Conservation (phyloP, 2,888 invertebrate species). For the Polydrusus tereticollis region DNA sequence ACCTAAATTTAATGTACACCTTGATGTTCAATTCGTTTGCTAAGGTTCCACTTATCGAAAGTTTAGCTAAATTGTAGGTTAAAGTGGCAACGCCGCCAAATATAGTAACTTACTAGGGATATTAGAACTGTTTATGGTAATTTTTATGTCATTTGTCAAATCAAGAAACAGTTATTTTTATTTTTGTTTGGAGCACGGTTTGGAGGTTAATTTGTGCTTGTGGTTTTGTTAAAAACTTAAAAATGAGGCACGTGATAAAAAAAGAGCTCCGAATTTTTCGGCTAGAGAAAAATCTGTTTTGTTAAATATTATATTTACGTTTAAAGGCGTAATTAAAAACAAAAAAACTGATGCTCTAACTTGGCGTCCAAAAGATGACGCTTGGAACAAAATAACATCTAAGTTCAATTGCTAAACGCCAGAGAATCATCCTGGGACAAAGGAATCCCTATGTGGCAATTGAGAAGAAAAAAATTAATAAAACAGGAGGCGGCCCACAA, state of each 20-base stretch:
- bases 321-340: background rate
- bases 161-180: too few species aligned
- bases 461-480: background rate
- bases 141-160: too few species aligned
- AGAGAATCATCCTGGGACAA: background rate
- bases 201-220: too few species aligned
- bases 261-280: background rate
- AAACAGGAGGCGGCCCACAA: background rate
- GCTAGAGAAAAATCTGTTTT: background rate
- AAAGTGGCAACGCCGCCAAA: too few species aligned
- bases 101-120: too few species aligned
- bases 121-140: too few species aligned
- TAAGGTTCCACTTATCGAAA: too few species aligned
- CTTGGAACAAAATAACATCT: background rate
- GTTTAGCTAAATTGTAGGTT: too few species aligned
- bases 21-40: too few species aligned
- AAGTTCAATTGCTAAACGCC: background rate
- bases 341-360: background rate
- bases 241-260: background rate
- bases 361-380: conserved; percentile 1
- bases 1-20: too few species aligned
- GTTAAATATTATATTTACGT: background rate
- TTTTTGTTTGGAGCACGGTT: too few species aligned
- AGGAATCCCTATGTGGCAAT: background rate
- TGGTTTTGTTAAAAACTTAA: too few species aligned